Conservation (phyloP, 2,888 invertebrate species). For the Cancer borealis region DNA sequence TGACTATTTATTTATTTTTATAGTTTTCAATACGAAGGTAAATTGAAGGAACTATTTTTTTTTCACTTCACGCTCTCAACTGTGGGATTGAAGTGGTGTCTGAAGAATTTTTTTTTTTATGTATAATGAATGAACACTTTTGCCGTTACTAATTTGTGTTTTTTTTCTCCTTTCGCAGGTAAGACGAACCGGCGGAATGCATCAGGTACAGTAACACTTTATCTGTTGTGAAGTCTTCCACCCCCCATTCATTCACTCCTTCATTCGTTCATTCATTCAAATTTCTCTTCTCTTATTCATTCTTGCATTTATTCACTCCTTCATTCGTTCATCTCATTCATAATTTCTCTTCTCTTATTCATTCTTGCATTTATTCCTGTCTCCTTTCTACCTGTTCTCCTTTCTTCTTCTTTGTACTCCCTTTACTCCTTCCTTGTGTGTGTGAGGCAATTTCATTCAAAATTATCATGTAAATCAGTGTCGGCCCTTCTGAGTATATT, state of each 20-base stretch:
- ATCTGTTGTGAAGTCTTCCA: not conserved
- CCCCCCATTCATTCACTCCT: too few species aligned
- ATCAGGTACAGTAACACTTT: not conserved
- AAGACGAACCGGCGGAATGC: conserved; percentile 16
- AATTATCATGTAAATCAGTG: too few species aligned
- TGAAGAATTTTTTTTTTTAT: too few species aligned
- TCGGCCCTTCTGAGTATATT: too few species aligned
- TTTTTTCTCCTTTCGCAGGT: not conserved
- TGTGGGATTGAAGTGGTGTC: too few species aligned
- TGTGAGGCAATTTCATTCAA: too few species aligned
- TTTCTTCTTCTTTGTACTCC: not conserved
- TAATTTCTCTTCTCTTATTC: not conserved
- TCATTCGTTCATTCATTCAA: not conserved
- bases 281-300: not conserved
- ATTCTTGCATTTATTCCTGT: not conserved
- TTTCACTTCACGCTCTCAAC: too few species aligned
- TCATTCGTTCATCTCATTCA: not conserved
- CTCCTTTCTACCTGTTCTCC: not conserved
- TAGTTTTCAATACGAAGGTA: too few species aligned
- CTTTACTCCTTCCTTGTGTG: too few species aligned
- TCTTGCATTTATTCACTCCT: not conserved
- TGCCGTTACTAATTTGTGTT: not conserved
- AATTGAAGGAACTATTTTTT: too few species aligned
- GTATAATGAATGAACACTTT: not conserved
- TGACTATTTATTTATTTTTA: too few species aligned